phyloP scores from a whole-genome alignment of 2,888 invertebrate genomes.

The Spilosoma lubricipeda region DNA sequence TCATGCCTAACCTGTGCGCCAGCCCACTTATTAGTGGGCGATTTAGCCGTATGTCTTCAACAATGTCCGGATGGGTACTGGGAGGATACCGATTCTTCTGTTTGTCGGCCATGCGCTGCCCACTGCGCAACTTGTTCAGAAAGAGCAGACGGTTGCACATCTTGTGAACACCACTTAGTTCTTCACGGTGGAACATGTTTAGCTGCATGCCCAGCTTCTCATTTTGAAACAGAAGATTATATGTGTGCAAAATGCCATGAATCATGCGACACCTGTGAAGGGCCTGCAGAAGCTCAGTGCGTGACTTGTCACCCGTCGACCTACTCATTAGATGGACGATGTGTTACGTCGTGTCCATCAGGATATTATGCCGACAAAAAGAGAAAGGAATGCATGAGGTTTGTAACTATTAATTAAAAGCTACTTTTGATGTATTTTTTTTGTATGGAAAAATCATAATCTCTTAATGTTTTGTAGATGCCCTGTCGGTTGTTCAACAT shows the following conservation, averaged over 20 bases:
- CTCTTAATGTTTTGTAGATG: conserved; percentile 78
- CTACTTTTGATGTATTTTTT: background rate
- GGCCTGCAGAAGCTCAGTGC: conserved; percentile 92
- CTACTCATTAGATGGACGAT: conserved; percentile 90
- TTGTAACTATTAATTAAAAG: conserved; percentile 48
- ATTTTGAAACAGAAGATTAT: conserved; percentile 95
- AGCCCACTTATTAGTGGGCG: conserved; percentile 93
- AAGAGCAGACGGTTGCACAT: conserved; percentile 93
- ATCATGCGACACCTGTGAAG: conserved; percentile 93
- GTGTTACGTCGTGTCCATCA: conserved; percentile 90
- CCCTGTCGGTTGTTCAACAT: conserved; percentile 91
- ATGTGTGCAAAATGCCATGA: conserved; percentile 93
- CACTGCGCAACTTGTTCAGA: conserved; percentile 95
- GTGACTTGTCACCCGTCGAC: conserved; percentile 92
- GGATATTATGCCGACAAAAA: conserved; percentile 92
- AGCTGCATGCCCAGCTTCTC: conserved; percentile 93
- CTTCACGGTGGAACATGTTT: conserved; percentile 93
- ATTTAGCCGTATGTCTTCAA: conserved; percentile 94
- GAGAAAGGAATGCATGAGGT: conserved; percentile 91
- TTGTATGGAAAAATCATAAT: conserved; percentile 19
- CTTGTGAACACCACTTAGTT: conserved; percentile 95
- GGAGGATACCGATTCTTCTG: conserved; percentile 91
- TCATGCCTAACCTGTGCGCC: conserved; percentile 94
- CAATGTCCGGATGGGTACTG: conserved; percentile 96
- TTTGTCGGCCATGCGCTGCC: conserved; percentile 94